phyloP scores from a whole-genome alignment of 1,140 invertebrate species.

The Meloidogyne floridensis region DNA sequence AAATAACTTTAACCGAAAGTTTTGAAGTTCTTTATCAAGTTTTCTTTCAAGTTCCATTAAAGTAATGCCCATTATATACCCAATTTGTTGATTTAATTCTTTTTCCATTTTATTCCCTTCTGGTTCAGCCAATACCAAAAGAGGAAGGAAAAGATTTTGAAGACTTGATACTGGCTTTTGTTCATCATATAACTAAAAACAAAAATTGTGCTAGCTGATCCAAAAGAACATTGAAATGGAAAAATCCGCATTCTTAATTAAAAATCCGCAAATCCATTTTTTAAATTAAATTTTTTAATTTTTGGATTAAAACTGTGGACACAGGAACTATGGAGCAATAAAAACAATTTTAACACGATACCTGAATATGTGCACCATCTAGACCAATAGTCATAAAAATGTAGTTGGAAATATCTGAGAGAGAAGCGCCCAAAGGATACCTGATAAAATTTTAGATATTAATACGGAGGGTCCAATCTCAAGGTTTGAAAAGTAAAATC shows the following conservation, averaged over 20 bases:
- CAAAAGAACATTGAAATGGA: background rate
- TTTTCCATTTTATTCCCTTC: conserved; percentile 45
- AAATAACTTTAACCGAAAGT: conserved; percentile 51
- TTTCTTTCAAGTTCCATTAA: conserved; percentile 43
- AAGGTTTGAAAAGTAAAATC: too few relatives aligned
- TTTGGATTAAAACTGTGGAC: too few relatives aligned
- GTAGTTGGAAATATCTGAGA: conserved; percentile 45
- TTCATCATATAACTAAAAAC: conserved; percentile 46
- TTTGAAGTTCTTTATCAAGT: conserved; percentile 43
- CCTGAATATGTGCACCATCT: conserved; percentile 34
- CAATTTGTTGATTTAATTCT: conserved; percentile 40
- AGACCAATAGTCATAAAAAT: conserved; percentile 40
- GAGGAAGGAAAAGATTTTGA: conserved; percentile 46
- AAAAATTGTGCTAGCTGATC: background rate
- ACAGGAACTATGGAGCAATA: background rate
- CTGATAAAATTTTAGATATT: conserved; percentile 28
- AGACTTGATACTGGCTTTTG: conserved; percentile 27
- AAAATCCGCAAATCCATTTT: background rate
- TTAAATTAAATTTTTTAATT: background rate
- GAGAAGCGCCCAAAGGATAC: conserved; percentile 30
- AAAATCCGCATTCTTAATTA: too few relatives aligned
- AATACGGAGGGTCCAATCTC: background rate
- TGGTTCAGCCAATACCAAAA: conserved; percentile 47
- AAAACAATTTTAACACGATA: background rate
- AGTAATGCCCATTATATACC: conserved; percentile 13